Conservation (phyloP, 2,888 invertebrate species). For the Serripes groenlandicus region DNA sequence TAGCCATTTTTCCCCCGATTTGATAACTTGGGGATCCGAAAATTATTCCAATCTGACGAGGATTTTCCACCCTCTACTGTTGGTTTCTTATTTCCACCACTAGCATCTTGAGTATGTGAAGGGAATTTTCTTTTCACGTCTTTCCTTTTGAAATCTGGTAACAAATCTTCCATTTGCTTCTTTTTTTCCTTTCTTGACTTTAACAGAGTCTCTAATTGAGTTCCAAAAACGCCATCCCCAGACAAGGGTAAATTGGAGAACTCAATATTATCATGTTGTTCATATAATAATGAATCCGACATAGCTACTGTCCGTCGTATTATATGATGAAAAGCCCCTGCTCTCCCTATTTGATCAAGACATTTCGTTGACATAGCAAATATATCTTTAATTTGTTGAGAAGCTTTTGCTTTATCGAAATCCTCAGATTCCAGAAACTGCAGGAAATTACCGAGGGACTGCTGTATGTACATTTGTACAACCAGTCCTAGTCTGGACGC, state of each 20-base stretch:
- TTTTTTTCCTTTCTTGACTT: conserved; percentile 50
- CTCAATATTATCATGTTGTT: conserved; percentile 19
- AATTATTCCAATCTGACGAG: conserved; percentile 16
- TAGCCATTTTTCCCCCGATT: background rate
- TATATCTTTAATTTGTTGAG: conserved; percentile 38
- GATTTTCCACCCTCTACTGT: background rate
- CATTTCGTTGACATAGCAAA: conserved; percentile 55
- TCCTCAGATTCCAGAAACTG: conserved; percentile 3
- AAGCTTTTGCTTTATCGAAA: conserved; percentile 8
- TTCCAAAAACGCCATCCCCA: conserved; percentile 46
- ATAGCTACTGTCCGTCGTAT: conserved; percentile 29
- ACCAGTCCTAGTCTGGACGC: conserved; percentile 44
- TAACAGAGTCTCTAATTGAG: conserved; percentile 19
- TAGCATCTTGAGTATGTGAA: too few relatives aligned
- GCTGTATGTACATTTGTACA: conserved; percentile 37
- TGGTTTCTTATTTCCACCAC: background rate
- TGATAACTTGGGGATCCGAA: conserved; percentile 6
- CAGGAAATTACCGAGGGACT: conserved; percentile 38
- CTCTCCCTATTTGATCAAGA: conserved; percentile 47
- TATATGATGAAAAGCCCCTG: conserved; percentile 50
- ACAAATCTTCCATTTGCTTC: conserved; percentile 44
- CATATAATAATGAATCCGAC: conserved; percentile 39
- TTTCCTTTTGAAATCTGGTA: conserved; percentile 31
- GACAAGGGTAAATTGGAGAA: conserved; percentile 49
- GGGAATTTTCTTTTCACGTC: conserved; percentile 19